Evolutionary conservation across 2,797 vertebrate species (phyloP), one percentile per base, ranked within the genome.

Genomic region (Takifugu ocellatus): DNA sequence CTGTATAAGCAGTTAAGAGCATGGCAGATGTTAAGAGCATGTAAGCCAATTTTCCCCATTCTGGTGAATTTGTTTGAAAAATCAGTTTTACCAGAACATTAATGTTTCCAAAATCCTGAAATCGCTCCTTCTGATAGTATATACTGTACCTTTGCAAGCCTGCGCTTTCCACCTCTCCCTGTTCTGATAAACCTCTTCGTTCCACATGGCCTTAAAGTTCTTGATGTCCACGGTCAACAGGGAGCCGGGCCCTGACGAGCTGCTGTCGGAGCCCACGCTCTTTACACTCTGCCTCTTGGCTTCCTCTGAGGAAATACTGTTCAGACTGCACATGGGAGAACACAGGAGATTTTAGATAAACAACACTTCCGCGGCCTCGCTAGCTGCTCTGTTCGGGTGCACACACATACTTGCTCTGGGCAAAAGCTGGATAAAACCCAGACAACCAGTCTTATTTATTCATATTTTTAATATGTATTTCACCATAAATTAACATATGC

Each of bases 101-200:
- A 25, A 45, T 59, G n/a, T 11, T 39, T 26, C 17, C 53, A 50
- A 21, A 33, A 52, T 25, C 27, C 12, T 1, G 2, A 43, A 54
- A 64, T 51, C 49, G 42, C 9, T 6, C n/a, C 5, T 15, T 42
- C 59, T 66, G 8, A 44, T 6, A 27, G n/a, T 36, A 6, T 51
- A 25, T 45, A 45, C 26, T 25, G 48, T 88, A 98, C 96, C 97
- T 98, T 96, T 96, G 60, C 90, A 74, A 5, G 95, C 96, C 79
- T 97, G 95, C 0, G 92, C 77, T 89, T 96, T 96, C 96, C 96
- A 99, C 55, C 94, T 88, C 82, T 98, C 96, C 49, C 96, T 89
- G 65, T 99, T 99, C 83, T 94, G 89, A 66, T 91, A 93, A 15
- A 99, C 94, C 63, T 95, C 93, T 62, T 98, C 97, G 0, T 92